Evolutionary conservation across 92 coral and sea anemone species (phyloP), one percentile per base, ranked within the genome.

Genomic region (Blastomussa wellsi): DNA sequence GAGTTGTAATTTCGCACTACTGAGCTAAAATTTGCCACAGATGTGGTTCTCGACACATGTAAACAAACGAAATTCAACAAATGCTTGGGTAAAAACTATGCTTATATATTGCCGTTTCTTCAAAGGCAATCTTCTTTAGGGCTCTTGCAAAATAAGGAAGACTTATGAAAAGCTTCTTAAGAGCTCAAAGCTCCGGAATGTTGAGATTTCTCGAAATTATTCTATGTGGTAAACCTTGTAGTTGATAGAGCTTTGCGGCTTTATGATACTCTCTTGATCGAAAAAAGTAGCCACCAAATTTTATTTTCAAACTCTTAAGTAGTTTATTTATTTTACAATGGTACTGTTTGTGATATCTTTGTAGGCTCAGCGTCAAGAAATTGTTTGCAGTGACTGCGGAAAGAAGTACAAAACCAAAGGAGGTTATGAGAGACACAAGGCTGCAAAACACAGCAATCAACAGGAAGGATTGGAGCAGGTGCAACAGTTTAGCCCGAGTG

Each of bases 351-450:
- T 16, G 14, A 73, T 31, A 0, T 12, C 35, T 39, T 31, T 42
- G 51, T 28, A 39, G 55, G 37, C 2, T 24, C 57, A 44, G 39
- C 44, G 12, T 5, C 65, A 57, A 59, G 86, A 68, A 24, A 77
- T 87, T 37, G 71, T 91, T 20, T 90, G 93, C 52, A 37, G 17
- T 12, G 87, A 57, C 60, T 90, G 91, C 35, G 83, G 86, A 17
- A 92, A 90, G 41, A 84, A 47, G 14, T 90, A 73, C 60, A 92
- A 90, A 68, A 78, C 91, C 1, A 89, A 29, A 68, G 91, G 87
- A 62, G 91, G 93, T 41, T 83, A 28, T 13, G 59, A 83, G 67
- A 75, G 95, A 64, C 93, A 92, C 89, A 52, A 64, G 66, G 55
- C 88, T 39, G 69, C 91, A 1, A 92, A 89, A 86, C 95, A 92